Percentiles rank a stretch among this genome's conserved stretches.
These are phyloP conservation scores for Vidua chalybeata DNA, from an alignment of 2,113 vertebrate species.

Conservation along the genomic window DNA sequence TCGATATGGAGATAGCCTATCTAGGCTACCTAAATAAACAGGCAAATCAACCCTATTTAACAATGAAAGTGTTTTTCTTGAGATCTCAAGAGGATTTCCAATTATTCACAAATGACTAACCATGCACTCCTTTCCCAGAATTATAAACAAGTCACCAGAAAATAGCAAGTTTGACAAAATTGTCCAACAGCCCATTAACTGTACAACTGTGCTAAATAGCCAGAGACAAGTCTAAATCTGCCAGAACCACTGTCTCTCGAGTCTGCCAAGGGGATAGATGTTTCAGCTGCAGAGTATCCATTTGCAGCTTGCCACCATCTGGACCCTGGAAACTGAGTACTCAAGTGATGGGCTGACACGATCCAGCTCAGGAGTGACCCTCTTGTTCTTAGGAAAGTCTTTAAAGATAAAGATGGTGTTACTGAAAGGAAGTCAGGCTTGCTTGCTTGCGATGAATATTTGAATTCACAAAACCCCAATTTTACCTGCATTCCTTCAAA, in stretches of 20 bases:
- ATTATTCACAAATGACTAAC: constrained; percentile 74
- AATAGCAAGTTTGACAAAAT: constrained; percentile 70
- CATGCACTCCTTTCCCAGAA: constrained; percentile 37
- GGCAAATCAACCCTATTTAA: constrained; percentile 61
- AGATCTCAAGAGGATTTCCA: constrained; percentile 67
- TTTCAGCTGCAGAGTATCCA: constrained; percentile 28
- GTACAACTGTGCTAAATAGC: constrained; percentile 62
- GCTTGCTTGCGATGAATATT: neutral
- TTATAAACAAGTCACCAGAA: constrained; percentile 69
- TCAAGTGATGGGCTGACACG: neutral
- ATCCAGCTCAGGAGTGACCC: neutral
- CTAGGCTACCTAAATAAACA: constrained; percentile 52
- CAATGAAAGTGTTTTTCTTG: constrained; percentile 52
- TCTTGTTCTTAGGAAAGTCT: neutral
- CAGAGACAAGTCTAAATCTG: constrained; percentile 59
- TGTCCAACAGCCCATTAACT: constrained; percentile 67
- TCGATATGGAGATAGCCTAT: constrained; percentile 53
- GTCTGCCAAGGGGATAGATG: constrained; percentile 21
- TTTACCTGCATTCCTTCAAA: neutral
- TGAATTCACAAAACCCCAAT: neutral
- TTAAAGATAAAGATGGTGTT: neutral
- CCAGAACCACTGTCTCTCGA: constrained; percentile 17
- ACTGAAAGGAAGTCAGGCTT: neutral
- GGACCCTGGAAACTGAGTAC: neutral
- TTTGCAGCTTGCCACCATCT: constrained; percentile 46